Base-by-base conservation (phyloP, 2,888 invertebrate genomes). In the Tinea pellionella region DNA sequence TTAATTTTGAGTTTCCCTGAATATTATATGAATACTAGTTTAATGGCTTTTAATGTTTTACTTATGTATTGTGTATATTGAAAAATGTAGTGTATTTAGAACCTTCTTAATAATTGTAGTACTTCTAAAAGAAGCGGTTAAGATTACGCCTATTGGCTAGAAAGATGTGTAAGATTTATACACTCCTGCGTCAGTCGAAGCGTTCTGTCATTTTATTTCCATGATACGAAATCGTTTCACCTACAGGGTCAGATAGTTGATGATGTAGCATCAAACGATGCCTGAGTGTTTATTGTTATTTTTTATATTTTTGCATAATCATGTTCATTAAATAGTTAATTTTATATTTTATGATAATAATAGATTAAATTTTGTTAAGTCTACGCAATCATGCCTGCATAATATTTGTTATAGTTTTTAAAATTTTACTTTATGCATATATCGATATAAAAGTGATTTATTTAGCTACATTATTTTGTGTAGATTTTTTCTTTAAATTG, bases 31-130 rank as follows among this genome's bases (percentile, higher is more conserved):
- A 6, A 37, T 37, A 9, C 37, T 2, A 12, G 2, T 37, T 37
- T n/a, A n/a, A 37, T 37, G 37, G 9, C 2, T 37, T 37, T 37
- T 37, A 37, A 6, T 30, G 30, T 37, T 37, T 9, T 37, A 37
- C 2, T 37, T 12, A n/a, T n/a, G n/a, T n/a, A n/a, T n/a, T n/a
- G n/a, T n/a, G 37, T 37, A 37, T 30, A 37, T 37, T 24, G n/a
- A 58, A n/a, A 13, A 12, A 37, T 32, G 37, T 18, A 32, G 16
- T 32, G 19, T 58, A 58, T 32, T 58, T 57, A 41, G 41, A 37
- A 58, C 7, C 9, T 32, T 58, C 58, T 58, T 24, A 12, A 16
- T 58, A 58, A 37, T 32, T 29, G 18, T 58, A 47, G 37, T 37
- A 47, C 47, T 47, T 47, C 47, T 47, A 6, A 47, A 47, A 47